phyloP scores from a whole-genome alignment of 2,888 invertebrate genomes.

The Psylliodes chrysocephalus region DNA sequence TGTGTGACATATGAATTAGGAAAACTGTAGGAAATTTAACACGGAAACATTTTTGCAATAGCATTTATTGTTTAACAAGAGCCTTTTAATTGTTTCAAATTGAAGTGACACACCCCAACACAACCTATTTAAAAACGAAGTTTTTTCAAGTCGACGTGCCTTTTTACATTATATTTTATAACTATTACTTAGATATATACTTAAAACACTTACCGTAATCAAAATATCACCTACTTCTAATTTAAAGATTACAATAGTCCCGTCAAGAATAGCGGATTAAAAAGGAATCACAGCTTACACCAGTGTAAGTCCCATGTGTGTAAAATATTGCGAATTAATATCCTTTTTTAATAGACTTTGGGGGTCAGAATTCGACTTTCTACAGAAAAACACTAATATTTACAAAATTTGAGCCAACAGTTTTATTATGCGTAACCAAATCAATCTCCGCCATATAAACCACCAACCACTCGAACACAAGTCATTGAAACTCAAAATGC shows the following conservation, averaged over 20 bases:
- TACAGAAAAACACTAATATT: slow-evolving; percentile 6
- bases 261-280: slow-evolving; percentile 8
- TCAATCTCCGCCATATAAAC: slow-evolving; percentile 12
- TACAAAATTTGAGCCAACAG: slow-evolving; percentile 12
- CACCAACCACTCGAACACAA: slow-evolving; percentile 11
- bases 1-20: not conserved
- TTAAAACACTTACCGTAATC: slow-evolving; percentile 25
- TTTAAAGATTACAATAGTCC: slow-evolving; percentile 9
- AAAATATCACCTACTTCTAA: slow-evolving; percentile 4
- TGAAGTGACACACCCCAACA: slow-evolving; percentile 19
- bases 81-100: slow-evolving; percentile 5
- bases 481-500: not conserved
- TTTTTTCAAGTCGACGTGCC: slow-evolving; percentile 94
- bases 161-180: slow-evolving; percentile 62
- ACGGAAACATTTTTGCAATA: not conserved
- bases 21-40: not conserved
- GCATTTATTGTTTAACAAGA: not conserved
- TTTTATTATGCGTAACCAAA: slow-evolving; percentile 8
- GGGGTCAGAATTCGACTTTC: not conserved
- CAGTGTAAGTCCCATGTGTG: slow-evolving; percentile 11
- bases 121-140: slow-evolving; percentile 79
- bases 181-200: not conserved
- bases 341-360: not conserved
- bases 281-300: slow-evolving; percentile 8
- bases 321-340: not conserved